Base-by-base conservation (phyloP, 2,888 invertebrate species). In the Yponomeuta plumbellus region DNA sequence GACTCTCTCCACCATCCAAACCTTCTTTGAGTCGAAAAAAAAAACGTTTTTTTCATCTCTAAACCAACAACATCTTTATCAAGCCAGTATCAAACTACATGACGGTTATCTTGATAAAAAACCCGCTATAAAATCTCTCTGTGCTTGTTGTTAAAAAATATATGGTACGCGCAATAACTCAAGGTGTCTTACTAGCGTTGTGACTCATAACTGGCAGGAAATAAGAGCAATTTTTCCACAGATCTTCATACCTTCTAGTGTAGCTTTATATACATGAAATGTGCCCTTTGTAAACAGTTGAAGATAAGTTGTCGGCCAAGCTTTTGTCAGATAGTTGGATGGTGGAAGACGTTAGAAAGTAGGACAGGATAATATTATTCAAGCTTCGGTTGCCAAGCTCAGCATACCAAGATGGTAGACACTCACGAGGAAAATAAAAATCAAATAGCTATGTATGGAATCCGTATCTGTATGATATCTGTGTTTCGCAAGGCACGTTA, bases 81-180 rank as follows among this genome's bases (percentile, higher is more conserved):
- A 52, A 13, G 44, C 44, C 44, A 17, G 44, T 52, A 52, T 52
- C 44, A 52, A 52, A 52, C 17, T 52, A 52, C 44, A 52, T 17
- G 44, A 52, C 44, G 44, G 17, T 52, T 52, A 52, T 52, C 44
- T 52, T 52, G 44, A 52, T 52, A 52, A 52, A 52, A 52, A 52
- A 52, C 17, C 44, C 13, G 44, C 44, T 52, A 52, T 52, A 52
- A 52, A 52, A 52, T 52, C 44, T 52, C 44, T 52, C 17, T 17
- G 44, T 8, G 34, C 44, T 52, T 52, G 44, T 44, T 44, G 44
- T 52, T 52, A 52, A 17, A 52, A 52, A 52, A 52, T 52, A 52
- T 52, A 52, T 17, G 13, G 44, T 52, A 52, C 44, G 8, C 34
- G 6, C 34, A 10, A 34, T 34, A 34, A 3, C 34, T 34, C 34